Evolutionary conservation across 2,888 invertebrate species (phyloP).

Genomic region (Trypoxylon attenuatum): DNA sequence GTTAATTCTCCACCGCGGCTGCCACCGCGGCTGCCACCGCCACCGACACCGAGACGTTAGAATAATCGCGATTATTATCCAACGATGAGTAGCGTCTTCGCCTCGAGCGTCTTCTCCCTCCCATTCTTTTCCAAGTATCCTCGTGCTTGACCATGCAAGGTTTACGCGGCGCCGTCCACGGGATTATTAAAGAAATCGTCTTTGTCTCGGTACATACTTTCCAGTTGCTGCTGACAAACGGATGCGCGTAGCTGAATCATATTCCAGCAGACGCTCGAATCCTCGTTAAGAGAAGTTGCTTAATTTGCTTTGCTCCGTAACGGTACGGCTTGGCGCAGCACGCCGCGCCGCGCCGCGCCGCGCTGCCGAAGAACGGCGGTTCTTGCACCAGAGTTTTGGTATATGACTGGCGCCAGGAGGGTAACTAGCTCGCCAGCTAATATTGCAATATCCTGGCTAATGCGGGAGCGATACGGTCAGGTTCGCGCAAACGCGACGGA

Average conservation of each 20-base stretch:
- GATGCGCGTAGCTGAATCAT: too few species aligned
- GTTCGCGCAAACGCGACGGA: slow-evolving; percentile 24
- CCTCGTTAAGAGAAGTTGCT: slow-evolving; percentile 21
- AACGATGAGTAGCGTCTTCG: slow-evolving; percentile 46
- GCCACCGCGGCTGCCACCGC: too few species aligned
- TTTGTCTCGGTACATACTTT: too few species aligned
- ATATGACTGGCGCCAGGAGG: slow-evolving; percentile 44
- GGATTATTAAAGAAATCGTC: too few species aligned
- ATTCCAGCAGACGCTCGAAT: too few species aligned
- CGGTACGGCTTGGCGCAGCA: too few species aligned
- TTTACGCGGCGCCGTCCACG: too few species aligned
- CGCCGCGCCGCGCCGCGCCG: too few species aligned
- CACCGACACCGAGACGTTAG: slow-evolving; percentile 41
- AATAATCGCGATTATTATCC: slow-evolving; percentile 60
- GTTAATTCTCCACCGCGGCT: slow-evolving; percentile 51
- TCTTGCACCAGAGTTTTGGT: slow-evolving; percentile 41
- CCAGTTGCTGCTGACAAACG: too few species aligned
- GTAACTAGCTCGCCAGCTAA: slow-evolving; percentile 51
- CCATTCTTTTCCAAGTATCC: slow-evolving; percentile 24
- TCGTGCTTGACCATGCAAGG: slow-evolving; percentile 4
- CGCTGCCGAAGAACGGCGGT: slow-evolving; percentile 4
- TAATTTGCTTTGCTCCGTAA: slow-evolving; percentile 30
- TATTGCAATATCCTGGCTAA: slow-evolving; percentile 41
- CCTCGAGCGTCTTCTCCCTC: slow-evolving; percentile 26
- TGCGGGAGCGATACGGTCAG: slow-evolving; percentile 37